Conservation (phyloP, 2,113 vertebrate species). For the Rattus norvegicus region GRCr8 NC_086026.1:129150001-129150500, state of each 20-base stretch:
- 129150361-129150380: background rate
- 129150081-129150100: background rate
- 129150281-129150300: conserved; percentile 94
- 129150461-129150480: background rate
- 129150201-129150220: conserved; percentile 86
- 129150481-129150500: background rate
- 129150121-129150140: background rate
- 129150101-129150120: background rate
- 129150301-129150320: conserved; percentile 89
- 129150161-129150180: background rate
- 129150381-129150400: background rate
- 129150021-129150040: background rate
- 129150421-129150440: background rate
- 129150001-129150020: background rate
- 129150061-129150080: background rate
- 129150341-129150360: conserved; percentile 77
- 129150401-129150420: background rate
- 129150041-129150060: background rate
- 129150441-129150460: background rate
- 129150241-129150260: conserved; percentile 93
- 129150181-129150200: conserved; percentile 75
- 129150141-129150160: accelerated
- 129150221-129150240: conserved; percentile 86
- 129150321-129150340: conserved; percentile 92
- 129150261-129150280: conserved; percentile 92